These are phyloP conservation scores for Saimiri boliviensis DNA, from an alignment of 2,113 vertebrate genomes.

Conservation along the genomic window DNA sequence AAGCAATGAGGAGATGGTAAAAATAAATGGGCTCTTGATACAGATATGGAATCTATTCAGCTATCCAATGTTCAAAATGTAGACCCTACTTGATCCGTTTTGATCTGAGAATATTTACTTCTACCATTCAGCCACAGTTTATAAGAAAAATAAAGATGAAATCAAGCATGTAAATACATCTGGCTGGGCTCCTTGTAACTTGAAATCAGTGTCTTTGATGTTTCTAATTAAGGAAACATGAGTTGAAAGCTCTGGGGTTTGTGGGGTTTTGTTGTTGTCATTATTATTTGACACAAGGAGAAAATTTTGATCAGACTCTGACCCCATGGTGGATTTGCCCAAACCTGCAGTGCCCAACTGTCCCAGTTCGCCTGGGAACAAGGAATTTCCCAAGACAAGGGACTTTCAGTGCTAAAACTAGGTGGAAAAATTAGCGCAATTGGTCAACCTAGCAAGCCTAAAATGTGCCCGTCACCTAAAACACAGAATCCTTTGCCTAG, in stretches of 20 bases:
- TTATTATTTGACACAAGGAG: not conserved
- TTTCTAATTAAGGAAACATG: not conserved
- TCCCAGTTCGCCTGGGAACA: not conserved
- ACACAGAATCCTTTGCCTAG: not conserved
- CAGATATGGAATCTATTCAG: not conserved
- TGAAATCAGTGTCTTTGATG: not conserved
- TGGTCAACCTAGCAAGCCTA: not conserved
- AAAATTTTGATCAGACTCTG: not conserved
- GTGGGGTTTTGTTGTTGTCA: not conserved
- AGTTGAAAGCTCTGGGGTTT: not conserved
- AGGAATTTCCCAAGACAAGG: not conserved
- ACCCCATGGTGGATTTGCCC: not conserved
- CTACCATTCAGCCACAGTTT: not conserved
- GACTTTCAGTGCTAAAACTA: not conserved
- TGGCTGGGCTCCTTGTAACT: not conserved
- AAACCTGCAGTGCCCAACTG: not conserved
- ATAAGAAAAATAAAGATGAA: not conserved
- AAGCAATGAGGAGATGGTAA: not conserved
- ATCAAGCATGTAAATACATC: not conserved
- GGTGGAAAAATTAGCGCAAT: not conserved
- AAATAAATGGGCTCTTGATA: not conserved
- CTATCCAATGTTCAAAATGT: not conserved
- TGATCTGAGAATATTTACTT: slow-evolving; percentile 2
- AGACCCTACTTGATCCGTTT: not conserved
- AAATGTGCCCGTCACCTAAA: not conserved